These are phyloP conservation scores for Pygocentrus nattereri DNA, from an alignment of 2,797 vertebrate species.

Conservation along the genomic window DNA sequence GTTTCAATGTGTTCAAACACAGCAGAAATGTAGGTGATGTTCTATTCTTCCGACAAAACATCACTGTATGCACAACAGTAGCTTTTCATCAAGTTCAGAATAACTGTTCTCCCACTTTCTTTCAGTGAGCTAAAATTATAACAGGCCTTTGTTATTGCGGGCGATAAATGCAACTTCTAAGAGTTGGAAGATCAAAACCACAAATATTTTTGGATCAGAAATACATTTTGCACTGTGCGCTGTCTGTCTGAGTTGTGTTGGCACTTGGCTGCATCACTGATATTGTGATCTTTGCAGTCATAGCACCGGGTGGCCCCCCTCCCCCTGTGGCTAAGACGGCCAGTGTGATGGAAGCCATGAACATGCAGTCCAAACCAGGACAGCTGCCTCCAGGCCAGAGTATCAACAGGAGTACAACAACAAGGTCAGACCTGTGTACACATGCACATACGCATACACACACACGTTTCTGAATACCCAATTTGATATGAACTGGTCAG, in stretches of 20 bases:
- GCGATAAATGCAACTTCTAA: not conserved
- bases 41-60: not conserved
- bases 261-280: not conserved
- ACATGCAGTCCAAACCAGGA: constrained; percentile 82
- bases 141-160: not conserved
- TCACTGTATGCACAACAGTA: not conserved
- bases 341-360: constrained; percentile 85
- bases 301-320: constrained; percentile 75
- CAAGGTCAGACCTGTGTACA: constrained; percentile 78
- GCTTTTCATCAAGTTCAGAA: not conserved
- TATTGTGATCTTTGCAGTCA: constrained; percentile 65
- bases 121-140: not conserved
- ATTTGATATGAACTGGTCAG: not conserved
- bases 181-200: not conserved
- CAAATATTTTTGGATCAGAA: constrained; percentile 3
- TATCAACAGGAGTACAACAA: constrained; percentile 81
- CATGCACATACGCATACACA: constrained; percentile 37
- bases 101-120: not conserved
- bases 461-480: constrained; percentile 4
- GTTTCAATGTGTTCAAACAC: not conserved
- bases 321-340: constrained; percentile 83
- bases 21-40: not conserved
- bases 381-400: constrained; percentile 76
- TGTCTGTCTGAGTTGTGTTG: not conserved
- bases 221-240: not conserved